Base-by-base conservation (phyloP, 2,797 vertebrate species). In the Enteromius treurensis region DNA sequence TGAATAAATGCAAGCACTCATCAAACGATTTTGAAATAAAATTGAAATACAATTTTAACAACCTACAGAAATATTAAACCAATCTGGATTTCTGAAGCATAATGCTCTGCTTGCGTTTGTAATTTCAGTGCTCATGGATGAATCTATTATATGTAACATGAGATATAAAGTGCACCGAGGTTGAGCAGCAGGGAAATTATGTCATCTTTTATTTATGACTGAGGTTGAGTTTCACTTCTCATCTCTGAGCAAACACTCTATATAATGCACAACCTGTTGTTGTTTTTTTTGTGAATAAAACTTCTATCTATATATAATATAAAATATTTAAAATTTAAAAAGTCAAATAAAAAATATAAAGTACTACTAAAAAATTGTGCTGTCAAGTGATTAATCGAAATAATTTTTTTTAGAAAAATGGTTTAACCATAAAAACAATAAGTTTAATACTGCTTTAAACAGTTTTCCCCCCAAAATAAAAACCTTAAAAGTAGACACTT, bases 181-280 rank as follows among this genome's bases (percentile, higher is more conserved):
- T 5, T 78, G 32, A 78, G 14, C 29, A 4, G 60, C 32, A 49
- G 60, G 53, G 53, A 82, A 70, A 60, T 51, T 8, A 42, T 9
- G 19, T 9, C 77, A 90, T 89, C 73, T 89, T 85, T 90, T 88
- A 92, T 90, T 92, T 79, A 90, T 88, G 80, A 80, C 47, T 53
- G 58, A 81, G 85, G 64, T 86, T 71, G 58, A 51, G 70, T 87
- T 87, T 90, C 62, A 76, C 80, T 53, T 82, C 45, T 67, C 29
- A 70, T 64, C 55, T 77, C 23, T 19, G 9, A 74, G 29, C 70
- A 64, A 26, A 65, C 14, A 26, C 42, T 23, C 64, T 11, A 32
- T 21, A 71, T 47, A 47, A 55, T 34, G 53, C 19, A 49, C 53
- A 62, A 34, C 26, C 19, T 37, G 19, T 26, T 26, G 26, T 26